Conservation (phyloP, 2,797 vertebrate species). For the Pseudochaenichthys georgianus region DNA sequence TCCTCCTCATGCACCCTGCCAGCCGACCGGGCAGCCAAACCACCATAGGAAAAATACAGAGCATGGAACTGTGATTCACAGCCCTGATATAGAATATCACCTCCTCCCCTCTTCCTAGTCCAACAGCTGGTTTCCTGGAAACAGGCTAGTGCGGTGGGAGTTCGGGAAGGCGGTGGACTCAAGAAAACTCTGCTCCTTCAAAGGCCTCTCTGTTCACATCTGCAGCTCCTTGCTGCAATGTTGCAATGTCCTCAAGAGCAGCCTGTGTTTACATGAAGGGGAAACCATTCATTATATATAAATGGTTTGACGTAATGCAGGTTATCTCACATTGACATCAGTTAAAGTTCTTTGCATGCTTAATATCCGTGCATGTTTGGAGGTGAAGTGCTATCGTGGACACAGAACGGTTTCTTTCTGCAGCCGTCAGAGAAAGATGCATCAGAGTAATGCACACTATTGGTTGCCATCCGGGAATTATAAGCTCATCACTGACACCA, state of each 20-base stretch:
- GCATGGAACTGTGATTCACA: constrained; percentile 85
- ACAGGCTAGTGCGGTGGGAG: constrained; percentile 68
- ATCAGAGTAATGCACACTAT: constrained; percentile 18
- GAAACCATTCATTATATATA: constrained; percentile 35
- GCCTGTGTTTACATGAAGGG: constrained; percentile 42
- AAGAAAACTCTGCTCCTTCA: constrained; percentile 63
- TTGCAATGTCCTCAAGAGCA: constrained; percentile 51
- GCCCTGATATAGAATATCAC: constrained; percentile 84
- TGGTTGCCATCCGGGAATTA: constrained; percentile 23
- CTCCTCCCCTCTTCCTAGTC: constrained; percentile 72
- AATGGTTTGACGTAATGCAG: constrained; percentile 45
- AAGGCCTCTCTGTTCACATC: constrained; percentile 68
- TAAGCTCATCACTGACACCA: constrained; percentile 24
- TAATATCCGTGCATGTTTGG: constrained; percentile 38
- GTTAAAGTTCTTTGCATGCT: constrained; percentile 52
- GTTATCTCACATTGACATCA: constrained; percentile 61
- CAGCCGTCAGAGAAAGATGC: constrained; percentile 61
- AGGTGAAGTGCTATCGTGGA: constrained; percentile 58
- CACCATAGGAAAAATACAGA: constrained; percentile 82
- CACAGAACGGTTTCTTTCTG: constrained; percentile 42
- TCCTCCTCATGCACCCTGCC: constrained; percentile 70
- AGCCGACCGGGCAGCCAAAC: constrained; percentile 72
- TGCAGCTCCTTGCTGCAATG: constrained; percentile 42
- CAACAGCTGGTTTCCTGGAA: constrained; percentile 87
- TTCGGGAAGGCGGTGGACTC: constrained; percentile 46